Conservation (phyloP, 2,888 invertebrate species). For the Hydropsyche betteni region DNA sequence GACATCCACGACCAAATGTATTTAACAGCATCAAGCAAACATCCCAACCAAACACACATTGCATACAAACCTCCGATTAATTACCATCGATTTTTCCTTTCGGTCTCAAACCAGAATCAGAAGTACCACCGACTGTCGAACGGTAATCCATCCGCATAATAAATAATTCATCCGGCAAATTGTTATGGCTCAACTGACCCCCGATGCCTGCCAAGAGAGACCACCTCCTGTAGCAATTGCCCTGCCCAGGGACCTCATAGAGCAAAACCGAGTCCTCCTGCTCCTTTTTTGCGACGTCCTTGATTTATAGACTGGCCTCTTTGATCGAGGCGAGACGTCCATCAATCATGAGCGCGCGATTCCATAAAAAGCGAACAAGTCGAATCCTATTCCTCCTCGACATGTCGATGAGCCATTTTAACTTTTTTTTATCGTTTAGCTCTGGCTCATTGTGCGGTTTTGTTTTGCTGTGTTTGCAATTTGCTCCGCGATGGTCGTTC, state of each 20-base stretch:
- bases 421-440: too few relatives aligned
- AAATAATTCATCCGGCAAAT: conserved; percentile 31
- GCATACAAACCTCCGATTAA: conserved; percentile 8
- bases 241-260: not conserved
- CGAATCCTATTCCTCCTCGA: conserved; percentile 3
- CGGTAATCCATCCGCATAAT: conserved; percentile 17
- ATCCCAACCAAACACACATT: too few relatives aligned
- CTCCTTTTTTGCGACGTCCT: not conserved
- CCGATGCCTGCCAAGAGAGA: not conserved
- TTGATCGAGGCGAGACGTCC: conserved; percentile 23
- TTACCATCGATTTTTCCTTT: conserved; percentile 34
- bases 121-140: not conserved
- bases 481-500: too few relatives aligned
- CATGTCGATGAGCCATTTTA: not conserved
- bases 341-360: conserved; percentile 23
- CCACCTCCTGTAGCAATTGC: too few relatives aligned
- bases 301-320: conserved; percentile 35
- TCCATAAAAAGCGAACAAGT: not conserved
- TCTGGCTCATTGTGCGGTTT: too few relatives aligned
- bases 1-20: too few relatives aligned
- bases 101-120: not conserved
- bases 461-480: too few relatives aligned
- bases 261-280: not conserved
- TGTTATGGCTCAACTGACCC: conserved; percentile 24
- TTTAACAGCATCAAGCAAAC: too few relatives aligned